Percentiles rank a stretch among this genome's conserved stretches.
phyloP scores from a whole-genome alignment of 2,888 invertebrate species.

The Lasioglossum vierecki region DNA sequence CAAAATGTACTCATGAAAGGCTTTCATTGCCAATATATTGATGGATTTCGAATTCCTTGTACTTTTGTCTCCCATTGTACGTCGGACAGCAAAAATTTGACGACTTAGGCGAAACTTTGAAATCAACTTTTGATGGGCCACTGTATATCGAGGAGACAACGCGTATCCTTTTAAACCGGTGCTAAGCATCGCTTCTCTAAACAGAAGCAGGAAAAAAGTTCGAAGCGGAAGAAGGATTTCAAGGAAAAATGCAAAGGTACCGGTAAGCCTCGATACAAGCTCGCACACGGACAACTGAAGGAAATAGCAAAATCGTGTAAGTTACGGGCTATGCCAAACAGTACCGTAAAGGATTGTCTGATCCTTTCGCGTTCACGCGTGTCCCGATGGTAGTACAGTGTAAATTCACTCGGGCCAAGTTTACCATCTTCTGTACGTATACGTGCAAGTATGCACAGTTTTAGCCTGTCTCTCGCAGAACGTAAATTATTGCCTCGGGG shows the following conservation, averaged over 20 bases:
- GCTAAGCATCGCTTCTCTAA: slow-evolving; percentile 3
- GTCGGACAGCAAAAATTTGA: too few species aligned
- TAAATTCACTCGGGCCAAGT: slow-evolving; percentile 55
- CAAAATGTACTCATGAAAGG: too few species aligned
- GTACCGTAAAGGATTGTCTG: slow-evolving; percentile 39
- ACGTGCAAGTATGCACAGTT: slow-evolving; percentile 34
- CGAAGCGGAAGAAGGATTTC: neutral
- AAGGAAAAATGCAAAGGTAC: neutral
- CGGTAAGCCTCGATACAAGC: neutral
- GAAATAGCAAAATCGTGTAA: slow-evolving; percentile 58
- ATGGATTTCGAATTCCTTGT: too few species aligned
- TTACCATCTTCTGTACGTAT: slow-evolving; percentile 37
- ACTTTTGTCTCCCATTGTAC: too few species aligned
- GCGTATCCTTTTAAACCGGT: neutral
- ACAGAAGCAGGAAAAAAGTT: neutral
- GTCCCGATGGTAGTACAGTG: slow-evolving; percentile 19
- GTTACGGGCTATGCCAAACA: slow-evolving; percentile 53
- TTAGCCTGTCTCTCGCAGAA: slow-evolving; percentile 32
- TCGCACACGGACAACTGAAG: slow-evolving; percentile 13
- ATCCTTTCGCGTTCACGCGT: slow-evolving; percentile 25
- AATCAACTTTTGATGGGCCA: too few species aligned
- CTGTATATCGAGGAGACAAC: neutral
- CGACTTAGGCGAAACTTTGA: too few species aligned
- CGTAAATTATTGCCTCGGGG: slow-evolving; percentile 49
- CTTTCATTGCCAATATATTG: too few species aligned